A percentile compares a stretch with the other conserved stretches of the same genome.
Conservation (phyloP, 2,797 vertebrate species). For the Crocidura indochinensis region DNA sequence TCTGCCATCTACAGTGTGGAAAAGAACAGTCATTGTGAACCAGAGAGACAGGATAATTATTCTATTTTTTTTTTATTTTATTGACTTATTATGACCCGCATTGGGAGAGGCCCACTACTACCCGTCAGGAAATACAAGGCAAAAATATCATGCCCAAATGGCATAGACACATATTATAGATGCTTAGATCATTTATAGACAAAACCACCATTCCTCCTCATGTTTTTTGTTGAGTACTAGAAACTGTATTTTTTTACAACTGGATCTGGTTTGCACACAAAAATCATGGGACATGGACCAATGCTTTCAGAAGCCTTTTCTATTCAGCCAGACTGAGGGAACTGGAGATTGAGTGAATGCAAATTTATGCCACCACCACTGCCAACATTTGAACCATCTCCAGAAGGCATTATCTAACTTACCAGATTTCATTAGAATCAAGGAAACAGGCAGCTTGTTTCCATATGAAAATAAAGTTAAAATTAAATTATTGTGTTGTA, state of each 20-base stretch:
- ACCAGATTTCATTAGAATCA: no score
- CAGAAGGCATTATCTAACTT: neutral
- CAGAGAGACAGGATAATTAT: neutral
- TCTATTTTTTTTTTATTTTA: no score
- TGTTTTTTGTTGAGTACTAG: neutral
- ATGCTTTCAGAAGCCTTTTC: neutral
- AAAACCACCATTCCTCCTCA: neutral
- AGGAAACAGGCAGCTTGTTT: neutral
- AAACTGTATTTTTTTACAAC: conserved; percentile 34
- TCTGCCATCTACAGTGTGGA: neutral
- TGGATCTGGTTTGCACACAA: neutral
- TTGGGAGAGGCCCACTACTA: accelerated
- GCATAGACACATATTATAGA: neutral
- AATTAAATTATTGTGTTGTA: conserved; percentile 33
- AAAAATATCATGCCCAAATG: neutral
- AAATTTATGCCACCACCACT: neutral
- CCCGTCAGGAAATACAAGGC: neutral
- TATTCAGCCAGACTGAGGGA: accelerated
- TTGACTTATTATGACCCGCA: neutral
- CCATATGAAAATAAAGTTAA: neutral
- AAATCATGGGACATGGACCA: neutral
- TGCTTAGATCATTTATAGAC: neutral
- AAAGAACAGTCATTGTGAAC: neutral
- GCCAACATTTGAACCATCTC: neutral
- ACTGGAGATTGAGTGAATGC: neutral